Evolutionary conservation across 2,113 vertebrate species (phyloP).

Genomic region (Xenopus borealis): DNA sequence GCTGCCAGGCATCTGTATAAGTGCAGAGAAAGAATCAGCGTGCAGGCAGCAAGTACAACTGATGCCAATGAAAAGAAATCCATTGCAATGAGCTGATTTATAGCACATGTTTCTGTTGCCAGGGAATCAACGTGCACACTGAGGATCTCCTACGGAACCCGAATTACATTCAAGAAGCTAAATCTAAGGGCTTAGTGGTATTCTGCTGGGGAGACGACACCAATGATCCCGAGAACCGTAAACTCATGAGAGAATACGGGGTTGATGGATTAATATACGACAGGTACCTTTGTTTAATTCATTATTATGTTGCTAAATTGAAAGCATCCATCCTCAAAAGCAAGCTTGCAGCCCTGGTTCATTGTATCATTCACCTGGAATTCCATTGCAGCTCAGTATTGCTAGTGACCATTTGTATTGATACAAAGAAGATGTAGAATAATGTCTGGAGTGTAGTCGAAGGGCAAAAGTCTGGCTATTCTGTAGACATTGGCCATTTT

Average conservation of each 20-base stretch:
- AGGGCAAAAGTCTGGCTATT: too few relatives aligned
- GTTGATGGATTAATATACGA: conserved; percentile 94
- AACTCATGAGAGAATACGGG: conserved; percentile 78
- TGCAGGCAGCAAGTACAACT: neutral
- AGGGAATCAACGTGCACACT: conserved; percentile 91
- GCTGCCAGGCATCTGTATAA: too few relatives aligned
- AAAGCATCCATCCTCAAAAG: too few relatives aligned
- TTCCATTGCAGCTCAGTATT: too few relatives aligned
- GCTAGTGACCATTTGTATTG: too few relatives aligned
- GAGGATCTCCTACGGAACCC: conserved; percentile 88
- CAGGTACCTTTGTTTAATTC: conserved; percentile 64
- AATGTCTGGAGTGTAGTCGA: too few relatives aligned
- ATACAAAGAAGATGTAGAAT: too few relatives aligned
- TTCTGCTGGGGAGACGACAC: conserved; percentile 96
- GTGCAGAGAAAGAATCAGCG: too few relatives aligned
- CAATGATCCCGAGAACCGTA: conserved; percentile 88
- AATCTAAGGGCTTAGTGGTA: conserved; percentile 87
- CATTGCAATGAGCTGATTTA: neutral
- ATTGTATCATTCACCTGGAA: too few relatives aligned
- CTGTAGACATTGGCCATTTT: too few relatives aligned
- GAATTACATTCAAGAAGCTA: conserved; percentile 72
- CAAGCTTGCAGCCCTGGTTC: too few relatives aligned
- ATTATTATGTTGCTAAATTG: too few relatives aligned
- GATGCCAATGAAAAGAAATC: neutral
- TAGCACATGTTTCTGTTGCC: conserved; percentile 21